Base-by-base conservation (phyloP, 2,797 vertebrate genomes). In the Gymnothorax javanicus region DNA sequence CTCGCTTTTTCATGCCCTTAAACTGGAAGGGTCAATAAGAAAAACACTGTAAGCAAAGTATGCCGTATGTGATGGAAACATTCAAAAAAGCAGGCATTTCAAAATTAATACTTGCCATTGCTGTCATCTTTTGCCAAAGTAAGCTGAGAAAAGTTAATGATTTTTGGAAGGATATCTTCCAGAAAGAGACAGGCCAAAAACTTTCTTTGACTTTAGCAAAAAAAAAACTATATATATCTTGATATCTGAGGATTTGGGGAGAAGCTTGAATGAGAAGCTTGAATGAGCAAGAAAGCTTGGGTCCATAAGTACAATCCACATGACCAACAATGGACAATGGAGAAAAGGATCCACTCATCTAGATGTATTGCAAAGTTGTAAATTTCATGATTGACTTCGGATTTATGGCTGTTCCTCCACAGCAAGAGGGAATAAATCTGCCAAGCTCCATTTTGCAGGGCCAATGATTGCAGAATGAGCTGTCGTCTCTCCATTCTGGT, bases 381-480 rank as follows among this genome's bases (percentile, higher is more conserved):
- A 98, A 99, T 99, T 98, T 99, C 98, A 99, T 98, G 98, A 99
- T 98, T 98, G 99, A 98, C 98, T 98, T 96, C 97, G 97, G 98
- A 99, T 99, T 99, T 99, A 99, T 98, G 97, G 95, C 96, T 97
- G 52, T 23, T 54, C 17, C 73, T 13, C 73, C 96, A 94, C 95
- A 33, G 90, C 89, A 90, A 90, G 64, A 62, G 71, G 86, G 96
- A 96, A 96, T 94, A 96, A 96, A 96, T 97, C 96, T 96, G 93
- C 94, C 94, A 96, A 97, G 95, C 97, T 98, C 98, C 98, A 99
- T 99, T 95, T 99, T 99, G 97, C 96, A 94, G 94, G 95, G 87
- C 93, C 93, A 94, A 94, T 95, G 94, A 87, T 52, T 15, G 23
- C 43, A 56, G 52, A 20, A 81, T 81, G 50, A 81, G 77, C 50